phyloP scores from a whole-genome alignment of 1,140 invertebrate genomes.

The Prorops nasuta region DNA sequence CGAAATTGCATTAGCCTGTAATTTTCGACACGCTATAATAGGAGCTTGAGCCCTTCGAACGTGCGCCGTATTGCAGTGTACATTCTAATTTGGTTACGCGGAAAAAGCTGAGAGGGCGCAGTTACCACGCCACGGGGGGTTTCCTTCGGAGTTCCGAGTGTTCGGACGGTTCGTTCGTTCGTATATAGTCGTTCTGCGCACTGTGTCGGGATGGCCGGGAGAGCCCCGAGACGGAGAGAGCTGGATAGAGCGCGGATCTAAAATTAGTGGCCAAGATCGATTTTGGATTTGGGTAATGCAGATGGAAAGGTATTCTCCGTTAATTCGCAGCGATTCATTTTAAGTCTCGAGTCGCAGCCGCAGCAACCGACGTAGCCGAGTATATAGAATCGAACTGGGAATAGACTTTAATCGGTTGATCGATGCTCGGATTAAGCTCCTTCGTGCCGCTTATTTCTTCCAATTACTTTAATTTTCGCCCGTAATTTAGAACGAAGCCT shows the following conservation, averaged over 20 bases:
- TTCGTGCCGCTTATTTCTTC: neutral
- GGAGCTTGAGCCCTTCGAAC: constrained; percentile 15
- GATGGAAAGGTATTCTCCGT: neutral
- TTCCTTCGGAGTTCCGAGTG: neutral
- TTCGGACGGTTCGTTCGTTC: neutral
- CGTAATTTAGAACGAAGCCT: constrained; percentile 5
- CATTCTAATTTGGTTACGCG: constrained; percentile 42
- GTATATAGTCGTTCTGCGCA: neutral
- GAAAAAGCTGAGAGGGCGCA: constrained; percentile 40
- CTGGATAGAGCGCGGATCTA: too few species aligned
- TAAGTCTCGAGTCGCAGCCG: too few species aligned
- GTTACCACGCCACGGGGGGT: constrained; percentile 25
- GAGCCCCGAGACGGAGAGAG: neutral
- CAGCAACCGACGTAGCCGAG: too few species aligned
- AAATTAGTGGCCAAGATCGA: constrained; percentile 1
- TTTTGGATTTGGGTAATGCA: neutral
- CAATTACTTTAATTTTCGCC: neutral
- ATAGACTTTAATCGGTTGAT: neutral
- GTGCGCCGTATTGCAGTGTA: constrained; percentile 30
- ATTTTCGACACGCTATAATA: constrained; percentile 43
- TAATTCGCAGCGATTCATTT: neutral
- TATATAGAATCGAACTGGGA: neutral
- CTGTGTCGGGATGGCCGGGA: neutral
- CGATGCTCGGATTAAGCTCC: neutral
- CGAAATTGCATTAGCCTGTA: constrained; percentile 43